phyloP scores from a whole-genome alignment of 2,888 invertebrate genomes.

The Parapristionchus giblindavisi region DNA sequence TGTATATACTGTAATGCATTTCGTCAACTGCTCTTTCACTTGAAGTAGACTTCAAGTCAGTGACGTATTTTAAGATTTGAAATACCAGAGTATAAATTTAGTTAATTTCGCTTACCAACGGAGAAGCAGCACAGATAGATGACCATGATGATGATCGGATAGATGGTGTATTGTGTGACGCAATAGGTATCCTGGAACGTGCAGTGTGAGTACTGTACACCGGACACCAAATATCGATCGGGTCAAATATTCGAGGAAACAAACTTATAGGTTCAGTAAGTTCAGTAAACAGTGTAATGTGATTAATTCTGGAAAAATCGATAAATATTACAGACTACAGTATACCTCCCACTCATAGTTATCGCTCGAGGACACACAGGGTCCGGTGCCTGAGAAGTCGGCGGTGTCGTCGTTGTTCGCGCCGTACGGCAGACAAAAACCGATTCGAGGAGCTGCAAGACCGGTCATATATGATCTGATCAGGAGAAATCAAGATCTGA shows the following conservation, averaged over 20 bases:
- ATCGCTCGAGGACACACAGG: slow-evolving; percentile 39
- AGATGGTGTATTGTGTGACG: slow-evolving; percentile 69
- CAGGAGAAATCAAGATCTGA: too few species aligned
- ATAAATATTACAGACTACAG: too few species aligned
- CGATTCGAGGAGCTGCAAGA: slow-evolving; percentile 64
- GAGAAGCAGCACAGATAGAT: slow-evolving; percentile 57
- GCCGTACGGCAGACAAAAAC: slow-evolving; percentile 54
- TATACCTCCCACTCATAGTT: slow-evolving; percentile 35
- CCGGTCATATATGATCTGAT: too few species aligned
- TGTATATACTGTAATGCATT: too few species aligned
- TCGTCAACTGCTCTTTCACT: neutral
- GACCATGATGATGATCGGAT: slow-evolving; percentile 65
- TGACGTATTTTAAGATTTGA: neutral
- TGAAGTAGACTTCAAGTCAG: neutral
- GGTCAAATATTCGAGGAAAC: neutral
- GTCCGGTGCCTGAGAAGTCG: slow-evolving; percentile 48
- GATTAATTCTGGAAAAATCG: too few species aligned
- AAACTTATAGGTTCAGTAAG: too few species aligned
- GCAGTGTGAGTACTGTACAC: neutral
- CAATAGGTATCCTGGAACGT: slow-evolving; percentile 55
- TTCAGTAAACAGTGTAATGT: too few species aligned
- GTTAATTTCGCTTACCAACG: slow-evolving; percentile 41
- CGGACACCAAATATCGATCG: neutral
- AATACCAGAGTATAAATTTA: neutral
- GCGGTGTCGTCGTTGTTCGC: slow-evolving; percentile 37